phyloP scores from a whole-genome alignment of 2,113 vertebrate species.

The Numenius arquata region DNA sequence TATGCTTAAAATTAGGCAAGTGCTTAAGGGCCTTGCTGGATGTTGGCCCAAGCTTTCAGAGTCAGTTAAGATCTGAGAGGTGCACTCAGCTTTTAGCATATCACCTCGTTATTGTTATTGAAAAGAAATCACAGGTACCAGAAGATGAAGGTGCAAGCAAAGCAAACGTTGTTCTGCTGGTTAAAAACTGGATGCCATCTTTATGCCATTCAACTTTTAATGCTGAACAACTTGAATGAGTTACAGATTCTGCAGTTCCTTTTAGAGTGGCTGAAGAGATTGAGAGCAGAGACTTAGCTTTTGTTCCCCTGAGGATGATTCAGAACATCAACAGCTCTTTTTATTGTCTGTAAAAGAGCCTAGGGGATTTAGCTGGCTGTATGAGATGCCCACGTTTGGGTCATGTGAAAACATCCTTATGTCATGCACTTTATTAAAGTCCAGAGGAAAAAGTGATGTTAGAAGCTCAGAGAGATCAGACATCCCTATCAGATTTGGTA shows the following conservation, averaged over 20 bases:
- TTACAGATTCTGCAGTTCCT: background rate
- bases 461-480: background rate
- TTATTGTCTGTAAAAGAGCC: slow-evolving; percentile 10
- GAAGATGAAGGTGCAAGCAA: background rate
- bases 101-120: background rate
- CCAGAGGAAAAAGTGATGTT: background rate
- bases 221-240: background rate
- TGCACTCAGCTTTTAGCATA: background rate
- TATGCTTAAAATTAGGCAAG: background rate
- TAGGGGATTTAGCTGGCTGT: background rate
- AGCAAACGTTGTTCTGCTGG: background rate
- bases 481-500: background rate
- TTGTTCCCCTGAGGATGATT: background rate
- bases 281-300: background rate
- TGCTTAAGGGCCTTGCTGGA: background rate
- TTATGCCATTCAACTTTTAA: background rate
- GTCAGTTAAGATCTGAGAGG: background rate
- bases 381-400: background rate
- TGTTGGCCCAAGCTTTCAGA: background rate
- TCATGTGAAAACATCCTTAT: background rate
- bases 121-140: background rate
- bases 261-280: background rate
- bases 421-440: background rate
- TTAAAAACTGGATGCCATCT: background rate
- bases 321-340: background rate